Base-by-base conservation (phyloP, 2,113 vertebrate species). In the Addax nasomaculatus region DNA sequence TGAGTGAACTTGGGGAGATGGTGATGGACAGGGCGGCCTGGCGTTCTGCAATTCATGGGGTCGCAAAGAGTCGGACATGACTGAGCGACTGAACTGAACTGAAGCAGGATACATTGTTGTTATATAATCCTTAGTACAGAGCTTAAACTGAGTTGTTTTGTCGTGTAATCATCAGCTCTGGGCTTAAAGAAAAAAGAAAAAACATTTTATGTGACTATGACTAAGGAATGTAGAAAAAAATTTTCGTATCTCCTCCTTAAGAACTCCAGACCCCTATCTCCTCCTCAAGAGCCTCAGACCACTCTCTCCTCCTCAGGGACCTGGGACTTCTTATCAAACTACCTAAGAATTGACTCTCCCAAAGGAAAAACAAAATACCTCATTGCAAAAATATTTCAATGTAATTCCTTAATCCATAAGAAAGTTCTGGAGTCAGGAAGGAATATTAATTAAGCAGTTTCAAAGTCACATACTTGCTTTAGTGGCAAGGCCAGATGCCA, bases 21-120 rank as follows among this genome's bases (percentile, higher is more conserved):
- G 57, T 58, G 57, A 58, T 12, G 4, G 9, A 12, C 57, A 58
- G 57, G 57, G 57, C 12, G 57, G 57, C 25, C 57, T 58, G 25
- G 57, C 0, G 0, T 58, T 10, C 25, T 27, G 25, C 0, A 0
- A 27, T 27, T 58, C 25, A 58, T 58, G 25, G 23, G 25, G 57
- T 58, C 0, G 0, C 57, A 58, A 58, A 58, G 23, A 25, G 23
- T 58, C 10, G 9, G 9, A 58, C 57, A 25, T 0, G 4, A 4
- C 57, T 58, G 57, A 58, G 57, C 57, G 2, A 11, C 57, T 58
- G 57, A 58, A 58, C 57, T 58, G 57, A 58, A 58, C 57, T 27
- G 57, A 36, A 23, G 10, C n/a, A 70, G 29, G 29, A 60, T 30
- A 70, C 9, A 11, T 21, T 70, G 17, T 36, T 70, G n/a, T 36